Conservation (phyloP, 2,113 vertebrate species). For the Amphilophus citrinellus region DNA sequence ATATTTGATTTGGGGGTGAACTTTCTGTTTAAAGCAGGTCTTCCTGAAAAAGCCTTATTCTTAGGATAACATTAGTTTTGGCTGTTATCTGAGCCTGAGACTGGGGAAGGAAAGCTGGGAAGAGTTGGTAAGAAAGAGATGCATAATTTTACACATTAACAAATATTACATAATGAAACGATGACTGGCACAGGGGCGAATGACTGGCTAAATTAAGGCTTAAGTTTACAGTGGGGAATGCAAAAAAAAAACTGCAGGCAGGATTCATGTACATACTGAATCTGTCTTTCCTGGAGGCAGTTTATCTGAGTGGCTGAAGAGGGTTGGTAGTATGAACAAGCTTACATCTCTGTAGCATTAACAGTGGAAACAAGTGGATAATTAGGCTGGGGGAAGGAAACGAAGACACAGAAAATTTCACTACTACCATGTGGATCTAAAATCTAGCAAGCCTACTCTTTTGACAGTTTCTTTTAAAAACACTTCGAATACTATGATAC, state of each 20-base stretch:
- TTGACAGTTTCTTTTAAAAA: neutral
- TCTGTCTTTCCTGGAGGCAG: neutral
- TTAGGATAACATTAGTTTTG: constrained; percentile 8
- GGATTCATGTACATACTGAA: constrained; percentile 2
- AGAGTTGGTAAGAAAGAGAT: constrained; percentile 8
- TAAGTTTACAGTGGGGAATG: neutral
- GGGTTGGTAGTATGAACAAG: neutral
- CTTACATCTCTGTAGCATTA: constrained; percentile 5
- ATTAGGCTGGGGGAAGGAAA: constrained; percentile 15
- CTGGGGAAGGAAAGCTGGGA: neutral
- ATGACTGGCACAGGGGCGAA: constrained; percentile 11
- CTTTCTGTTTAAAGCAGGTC: constrained; percentile 21
- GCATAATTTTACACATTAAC: constrained; percentile 13
- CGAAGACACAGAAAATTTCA: neutral
- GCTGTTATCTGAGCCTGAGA: constrained; percentile 20
- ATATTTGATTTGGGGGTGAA: neutral
- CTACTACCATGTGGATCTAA: neutral
- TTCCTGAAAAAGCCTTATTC: constrained; percentile 22
- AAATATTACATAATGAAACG: constrained; percentile 26
- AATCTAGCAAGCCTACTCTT: neutral
- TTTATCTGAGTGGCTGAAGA: neutral
- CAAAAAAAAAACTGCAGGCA: constrained; percentile 24
- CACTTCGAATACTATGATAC: neutral
- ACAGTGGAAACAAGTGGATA: constrained; percentile 9
- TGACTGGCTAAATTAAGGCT: neutral